These are phyloP conservation scores for Heterochromis multidens DNA, from an alignment of 2,113 vertebrate species.

Conservation along the genomic window DNA sequence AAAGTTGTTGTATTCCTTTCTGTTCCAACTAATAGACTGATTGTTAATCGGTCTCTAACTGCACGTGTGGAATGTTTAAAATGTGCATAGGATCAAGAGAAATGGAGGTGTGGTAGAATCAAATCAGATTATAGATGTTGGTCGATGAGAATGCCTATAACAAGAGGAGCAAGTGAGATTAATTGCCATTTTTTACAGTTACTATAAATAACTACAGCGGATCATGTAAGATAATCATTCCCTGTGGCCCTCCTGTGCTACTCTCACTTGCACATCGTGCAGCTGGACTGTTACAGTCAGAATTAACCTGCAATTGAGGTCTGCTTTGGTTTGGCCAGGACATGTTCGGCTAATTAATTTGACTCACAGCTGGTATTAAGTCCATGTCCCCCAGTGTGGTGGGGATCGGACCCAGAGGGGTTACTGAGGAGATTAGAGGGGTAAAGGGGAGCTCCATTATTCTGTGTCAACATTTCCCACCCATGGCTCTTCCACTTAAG, in stretches of 20 bases:
- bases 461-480: conserved; percentile 7
- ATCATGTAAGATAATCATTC: conserved; percentile 45
- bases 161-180: conserved; percentile 20
- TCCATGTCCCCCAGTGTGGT: not conserved
- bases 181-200: conserved; percentile 5
- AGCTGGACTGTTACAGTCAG: conserved; percentile 4
- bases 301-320: not conserved
- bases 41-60: not conserved
- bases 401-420: conserved; percentile 7
- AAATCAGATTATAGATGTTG: not conserved
- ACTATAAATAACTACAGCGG: conserved; percentile 29
- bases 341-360: conserved; percentile 54
- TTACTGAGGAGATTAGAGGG: conserved; percentile 9
- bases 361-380: conserved; percentile 34
- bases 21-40: not conserved
- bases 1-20: not conserved
- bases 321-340: conserved; percentile 30
- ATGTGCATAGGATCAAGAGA: not conserved
- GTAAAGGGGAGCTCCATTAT: not conserved
- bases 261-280: not conserved
- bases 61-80: not conserved
- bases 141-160: not conserved
- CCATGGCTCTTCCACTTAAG: not conserved
- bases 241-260: not conserved
- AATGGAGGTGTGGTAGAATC: not conserved